Evolutionary conservation across 2,113 vertebrate species (phyloP).

Genomic region (Thunnus maccoyii): DNA sequence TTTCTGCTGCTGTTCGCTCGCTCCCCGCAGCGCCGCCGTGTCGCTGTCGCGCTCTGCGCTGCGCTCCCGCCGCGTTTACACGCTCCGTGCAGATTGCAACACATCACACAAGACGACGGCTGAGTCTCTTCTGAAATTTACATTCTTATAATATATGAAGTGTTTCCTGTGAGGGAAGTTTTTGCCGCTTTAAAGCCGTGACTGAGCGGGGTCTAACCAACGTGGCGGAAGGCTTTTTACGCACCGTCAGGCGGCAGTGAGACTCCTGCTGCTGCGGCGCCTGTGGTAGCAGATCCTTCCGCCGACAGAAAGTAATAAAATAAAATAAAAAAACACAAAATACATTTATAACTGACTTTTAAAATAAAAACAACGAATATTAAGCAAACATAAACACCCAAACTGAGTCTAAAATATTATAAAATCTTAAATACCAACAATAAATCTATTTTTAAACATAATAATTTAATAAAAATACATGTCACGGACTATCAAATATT

Average conservation of each 20-base stretch:
- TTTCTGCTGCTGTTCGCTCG: conserved; percentile 39
- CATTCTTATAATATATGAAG: accelerated
- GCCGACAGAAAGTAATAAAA: conserved; percentile 28
- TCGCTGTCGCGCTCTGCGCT: conserved; percentile 40
- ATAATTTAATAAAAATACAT: accelerated
- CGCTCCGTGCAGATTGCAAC: accelerated
- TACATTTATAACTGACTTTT: accelerated
- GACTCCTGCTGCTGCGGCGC: conserved; percentile 34
- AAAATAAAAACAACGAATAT: accelerated
- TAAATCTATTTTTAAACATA: neutral
- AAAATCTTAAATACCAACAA: neutral
- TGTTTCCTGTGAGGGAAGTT: accelerated
- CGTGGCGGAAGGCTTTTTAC: conserved; percentile 75
- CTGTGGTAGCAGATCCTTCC: conserved; percentile 52
- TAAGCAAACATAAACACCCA: neutral
- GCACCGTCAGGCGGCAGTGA: conserved; percentile 24
- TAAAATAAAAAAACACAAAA: neutral
- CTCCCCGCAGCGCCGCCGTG: conserved; percentile 33
- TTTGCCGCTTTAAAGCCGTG: neutral
- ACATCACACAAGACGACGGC: accelerated
- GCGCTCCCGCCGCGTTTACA: neutral
- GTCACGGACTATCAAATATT: accelerated
- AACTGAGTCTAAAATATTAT: accelerated
- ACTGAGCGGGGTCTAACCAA: conserved; percentile 45
- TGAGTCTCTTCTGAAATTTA: accelerated